Percentiles rank a stretch among this genome's conserved stretches.
Conservation (phyloP, 2,888 invertebrate species). For the Ennomos erosarius region DNA sequence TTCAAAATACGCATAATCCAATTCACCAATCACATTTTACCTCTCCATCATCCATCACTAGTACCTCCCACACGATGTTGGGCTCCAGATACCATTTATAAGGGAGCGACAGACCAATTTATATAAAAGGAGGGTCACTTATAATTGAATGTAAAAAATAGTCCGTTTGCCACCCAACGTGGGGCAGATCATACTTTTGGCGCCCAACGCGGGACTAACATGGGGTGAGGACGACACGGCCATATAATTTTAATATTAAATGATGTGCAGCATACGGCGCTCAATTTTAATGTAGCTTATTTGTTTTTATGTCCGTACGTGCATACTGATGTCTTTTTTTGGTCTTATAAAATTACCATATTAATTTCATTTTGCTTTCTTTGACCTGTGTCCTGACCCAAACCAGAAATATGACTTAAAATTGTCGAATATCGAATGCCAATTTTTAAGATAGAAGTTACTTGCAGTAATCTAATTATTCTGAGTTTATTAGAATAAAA, state of each 20-base stretch:
- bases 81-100: constrained; percentile 72
- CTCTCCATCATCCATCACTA: constrained; percentile 61
- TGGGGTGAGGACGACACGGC: constrained; percentile 52
- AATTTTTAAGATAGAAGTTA: background rate
- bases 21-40: constrained; percentile 60
- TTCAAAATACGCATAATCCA: constrained; percentile 20
- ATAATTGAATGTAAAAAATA: constrained; percentile 83
- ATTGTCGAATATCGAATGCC: too few relatives aligned
- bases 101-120: constrained; percentile 79
- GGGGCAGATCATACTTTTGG: constrained; percentile 42
- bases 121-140: constrained; percentile 75
- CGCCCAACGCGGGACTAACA: constrained; percentile 32
- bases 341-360: too few relatives aligned
- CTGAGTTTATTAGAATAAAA: too few relatives aligned
- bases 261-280: constrained; percentile 64
- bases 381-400: too few relatives aligned
- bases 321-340: constrained; percentile 21
- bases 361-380: too few relatives aligned
- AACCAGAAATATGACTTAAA: too few relatives aligned
- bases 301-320: constrained; percentile 31
- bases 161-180: constrained; percentile 63
- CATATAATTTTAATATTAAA: constrained; percentile 78
- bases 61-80: constrained; percentile 74
- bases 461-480: too few relatives aligned
- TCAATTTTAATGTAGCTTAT: constrained; percentile 42